Base-by-base conservation (phyloP, 2,113 vertebrate species). In the Cryptomyrus ogoouensis region DNA sequence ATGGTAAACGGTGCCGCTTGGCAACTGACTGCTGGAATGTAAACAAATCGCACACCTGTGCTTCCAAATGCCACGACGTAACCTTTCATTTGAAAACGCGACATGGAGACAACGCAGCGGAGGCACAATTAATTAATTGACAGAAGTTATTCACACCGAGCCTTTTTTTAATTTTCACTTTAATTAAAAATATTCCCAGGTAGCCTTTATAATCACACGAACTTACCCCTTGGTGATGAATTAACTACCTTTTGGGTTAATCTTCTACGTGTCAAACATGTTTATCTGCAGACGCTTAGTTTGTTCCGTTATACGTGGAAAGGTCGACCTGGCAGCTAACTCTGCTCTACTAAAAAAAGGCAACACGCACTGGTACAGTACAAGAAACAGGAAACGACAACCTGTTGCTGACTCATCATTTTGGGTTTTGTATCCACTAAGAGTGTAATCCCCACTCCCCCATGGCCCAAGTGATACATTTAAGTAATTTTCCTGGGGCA, bases 401-500 rank as follows among this genome's bases (percentile, higher is more conserved):
- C 62, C 10, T 70, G 62, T 31, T 70, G 70, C 49, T 21, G 15
- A 46, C 58, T 74, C 5, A 15, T 35, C 5, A 56, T 31, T 27
- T 35, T 80, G 66, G 70, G 3, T 21, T 35, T 80, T 9, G 4
- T 31, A 53, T 85, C 44, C 15, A 39, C 13, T 35, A 15, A 80
- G 15, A 15, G 46, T 17, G 44, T 19, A 50, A 49, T 91, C 92
- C 19, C 19, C 53, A 56, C 53, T 21, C 93, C 93, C 93, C 90
- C 93, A 83, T 21, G 6, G 93, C 92, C 91, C 12, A 88, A 90
- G 91, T 83, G 88, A 95, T 94, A 94, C 95, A 96, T 95, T 95
- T 96, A 91, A 91, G 90, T 91, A 94, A 17, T 52, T 86, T 90
- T 62, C 47, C 88, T 39, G 42, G 89, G 92, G 44, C 93, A 93